Evolutionary conservation across 2,797 vertebrate genomes (phyloP).

Genomic region (Melanotaenia parkinsoni): DNA sequence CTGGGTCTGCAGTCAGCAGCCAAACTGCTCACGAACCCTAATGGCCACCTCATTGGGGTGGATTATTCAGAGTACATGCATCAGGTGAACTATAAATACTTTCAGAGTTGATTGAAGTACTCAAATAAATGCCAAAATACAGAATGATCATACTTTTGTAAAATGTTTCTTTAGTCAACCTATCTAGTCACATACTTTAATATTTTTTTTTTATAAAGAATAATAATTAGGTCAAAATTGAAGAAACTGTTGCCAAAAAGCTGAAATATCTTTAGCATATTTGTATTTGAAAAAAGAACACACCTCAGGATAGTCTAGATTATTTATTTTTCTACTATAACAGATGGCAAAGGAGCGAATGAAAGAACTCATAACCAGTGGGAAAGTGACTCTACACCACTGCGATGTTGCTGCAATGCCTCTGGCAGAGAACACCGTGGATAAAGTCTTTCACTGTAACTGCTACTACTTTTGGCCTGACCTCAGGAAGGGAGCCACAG

Average conservation of each 20-base stretch:
- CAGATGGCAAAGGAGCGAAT: conserved; percentile 70
- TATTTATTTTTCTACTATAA: conserved; percentile 8
- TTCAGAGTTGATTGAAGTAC: neutral
- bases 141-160: fast-evolving
- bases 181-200: neutral
- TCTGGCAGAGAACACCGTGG: conserved; percentile 70
- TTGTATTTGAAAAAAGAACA: neutral
- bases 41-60: conserved; percentile 79
- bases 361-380: conserved; percentile 63
- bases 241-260: neutral
- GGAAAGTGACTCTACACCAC: conserved; percentile 73
- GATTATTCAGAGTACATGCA: conserved; percentile 85
- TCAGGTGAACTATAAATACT: conserved; percentile 48
- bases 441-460: conserved; percentile 85
- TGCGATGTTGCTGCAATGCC: conserved; percentile 78
- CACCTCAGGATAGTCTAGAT: neutral
- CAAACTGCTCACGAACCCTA: conserved; percentile 64
- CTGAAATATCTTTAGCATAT: neutral
- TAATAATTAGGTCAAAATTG: neutral
- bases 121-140: neutral
- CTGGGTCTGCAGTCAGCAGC: conserved; percentile 74
- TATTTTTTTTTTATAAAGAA: neutral
- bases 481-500: conserved; percentile 63
- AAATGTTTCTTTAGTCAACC: neutral
- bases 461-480: conserved; percentile 86